Evolutionary conservation across 2,797 vertebrate species (phyloP).

Genomic region (Darevskia mixta): DNA sequence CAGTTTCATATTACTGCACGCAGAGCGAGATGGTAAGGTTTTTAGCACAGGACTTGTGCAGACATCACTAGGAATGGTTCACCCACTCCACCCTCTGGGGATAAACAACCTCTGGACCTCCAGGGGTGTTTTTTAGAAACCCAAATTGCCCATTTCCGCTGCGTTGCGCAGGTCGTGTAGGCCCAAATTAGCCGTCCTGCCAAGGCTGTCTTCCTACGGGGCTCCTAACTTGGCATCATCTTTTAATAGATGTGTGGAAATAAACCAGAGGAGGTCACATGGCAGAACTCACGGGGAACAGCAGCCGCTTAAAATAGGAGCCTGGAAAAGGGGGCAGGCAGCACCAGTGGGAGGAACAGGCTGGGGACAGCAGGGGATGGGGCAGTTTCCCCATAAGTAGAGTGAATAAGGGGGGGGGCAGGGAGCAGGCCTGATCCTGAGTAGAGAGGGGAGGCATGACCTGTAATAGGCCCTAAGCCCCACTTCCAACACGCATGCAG

Average conservation of each 20-base stretch:
- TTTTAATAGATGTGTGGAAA: slow-evolving; percentile 81
- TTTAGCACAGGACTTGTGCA: neutral
- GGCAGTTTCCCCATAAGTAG: neutral
- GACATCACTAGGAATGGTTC: neutral
- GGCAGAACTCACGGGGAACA: slow-evolving; percentile 48
- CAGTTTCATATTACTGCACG: no score
- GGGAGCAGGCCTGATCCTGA: no score
- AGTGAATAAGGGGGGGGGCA: neutral
- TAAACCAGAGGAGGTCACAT: slow-evolving; percentile 64
- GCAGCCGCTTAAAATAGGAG: slow-evolving; percentile 71
- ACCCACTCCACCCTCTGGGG: neutral
- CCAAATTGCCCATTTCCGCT: slow-evolving; percentile 64
- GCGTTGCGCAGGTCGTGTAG: slow-evolving; percentile 38
- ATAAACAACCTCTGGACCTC: slow-evolving; percentile 58
- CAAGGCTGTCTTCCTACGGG: slow-evolving; percentile 61
- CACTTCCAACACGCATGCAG: neutral
- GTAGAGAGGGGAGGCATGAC: no score
- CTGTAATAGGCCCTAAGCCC: neutral
- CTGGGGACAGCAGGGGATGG: neutral
- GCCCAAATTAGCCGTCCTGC: slow-evolving; percentile 56
- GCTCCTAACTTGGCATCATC: slow-evolving; percentile 73
- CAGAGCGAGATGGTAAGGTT: no score
- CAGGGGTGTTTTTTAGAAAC: slow-evolving; percentile 64
- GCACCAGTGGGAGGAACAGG: neutral
- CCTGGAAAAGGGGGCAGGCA: slow-evolving; percentile 7